Percentiles rank a stretch among this genome's conserved stretches.
Conservation (phyloP, 30 jellyfish, hydroid and myxozoan genomes). For the Chironex yamaguchii region DNA sequence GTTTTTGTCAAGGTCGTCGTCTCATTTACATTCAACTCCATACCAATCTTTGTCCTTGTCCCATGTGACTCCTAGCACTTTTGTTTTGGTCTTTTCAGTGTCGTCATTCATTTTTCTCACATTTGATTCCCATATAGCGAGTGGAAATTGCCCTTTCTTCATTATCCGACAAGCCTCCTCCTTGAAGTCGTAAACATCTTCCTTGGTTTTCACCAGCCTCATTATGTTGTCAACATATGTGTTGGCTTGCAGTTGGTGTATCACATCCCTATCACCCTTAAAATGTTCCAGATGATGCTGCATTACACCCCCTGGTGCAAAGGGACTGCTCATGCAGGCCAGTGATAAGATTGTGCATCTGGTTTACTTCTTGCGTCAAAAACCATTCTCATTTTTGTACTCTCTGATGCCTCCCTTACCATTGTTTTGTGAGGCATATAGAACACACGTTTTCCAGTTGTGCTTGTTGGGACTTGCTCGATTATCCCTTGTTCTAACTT, state of each 20-base stretch:
- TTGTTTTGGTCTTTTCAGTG: background rate
- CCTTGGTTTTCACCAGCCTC: background rate
- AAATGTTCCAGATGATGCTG: background rate
- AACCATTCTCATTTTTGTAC: conserved; percentile 68
- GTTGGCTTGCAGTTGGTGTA: background rate
- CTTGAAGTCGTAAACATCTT: background rate
- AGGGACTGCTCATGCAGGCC: conserved; percentile 55
- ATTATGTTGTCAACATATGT: conserved; percentile 3
- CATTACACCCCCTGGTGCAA: background rate
- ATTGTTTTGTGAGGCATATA: conserved; percentile 70
- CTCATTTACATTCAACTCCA: conserved; percentile 40
- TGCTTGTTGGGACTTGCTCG: conserved; percentile 45
- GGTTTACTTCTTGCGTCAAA: conserved; percentile 74
- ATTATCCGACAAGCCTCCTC: background rate
- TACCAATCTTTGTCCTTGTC: background rate
- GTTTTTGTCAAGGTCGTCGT: conserved; percentile 12
- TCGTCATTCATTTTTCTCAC: background rate
- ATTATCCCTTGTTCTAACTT: conserved; percentile 38
- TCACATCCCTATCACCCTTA: background rate
- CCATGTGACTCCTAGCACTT: background rate
- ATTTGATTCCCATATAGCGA: conserved; percentile 9
- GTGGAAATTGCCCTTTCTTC: conserved; percentile 1
- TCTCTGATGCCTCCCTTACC: conserved; percentile 44
- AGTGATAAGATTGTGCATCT: conserved; percentile 29
- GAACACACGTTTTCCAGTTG: conserved; percentile 33